Base-by-base conservation (phyloP, 2,888 invertebrate genomes). In the Cheilosia vulpina region DNA sequence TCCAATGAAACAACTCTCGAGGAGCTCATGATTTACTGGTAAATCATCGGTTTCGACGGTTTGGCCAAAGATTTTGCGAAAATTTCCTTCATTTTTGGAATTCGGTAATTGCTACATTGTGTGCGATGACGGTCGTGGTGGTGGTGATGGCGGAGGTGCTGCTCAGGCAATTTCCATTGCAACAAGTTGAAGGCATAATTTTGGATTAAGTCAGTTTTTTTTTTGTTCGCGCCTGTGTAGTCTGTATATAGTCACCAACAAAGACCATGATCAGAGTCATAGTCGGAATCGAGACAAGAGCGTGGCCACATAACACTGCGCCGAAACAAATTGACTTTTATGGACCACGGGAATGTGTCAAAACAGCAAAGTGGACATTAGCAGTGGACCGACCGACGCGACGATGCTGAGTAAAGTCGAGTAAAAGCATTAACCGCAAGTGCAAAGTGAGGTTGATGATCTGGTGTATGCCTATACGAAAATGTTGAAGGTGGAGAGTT, bases 101-200 rank as follows among this genome's bases (percentile, higher is more conserved):
- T 85, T 85, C 58, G 85, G 85, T 85, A 85, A 85, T 85, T 85
- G 85, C 85, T 85, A 81, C 77, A 85, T 83, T 80, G 76, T 80
- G 62, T 6, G 52, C 11, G 53, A 31, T 31, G 15, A 13, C 4
- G 13, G 13, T 2, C 21, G 21, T 41, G 38, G 55, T 52, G 43
- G 72, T 88, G 89, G 88, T 88, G 63, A 84, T 79, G 87, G 88
- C 73, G 78, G 83, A 79, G 62, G 24, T 55, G 43, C 84, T 75
- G 38, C 4, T 88, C 65, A 45, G 24, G 73, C 66, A 85, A 77
- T 81, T 85, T 85, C 81, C 76, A 80, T 85, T 72, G 81, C 68
- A 82, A 73, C 81, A 80, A 87, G 77, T 82, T 87, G 80, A 80
- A 81, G 85, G 85, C 81, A 87, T 77, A 77, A 87, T 87, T 87